phyloP scores from a whole-genome alignment of 2,888 invertebrate species.

The Clusia tigrina region DNA sequence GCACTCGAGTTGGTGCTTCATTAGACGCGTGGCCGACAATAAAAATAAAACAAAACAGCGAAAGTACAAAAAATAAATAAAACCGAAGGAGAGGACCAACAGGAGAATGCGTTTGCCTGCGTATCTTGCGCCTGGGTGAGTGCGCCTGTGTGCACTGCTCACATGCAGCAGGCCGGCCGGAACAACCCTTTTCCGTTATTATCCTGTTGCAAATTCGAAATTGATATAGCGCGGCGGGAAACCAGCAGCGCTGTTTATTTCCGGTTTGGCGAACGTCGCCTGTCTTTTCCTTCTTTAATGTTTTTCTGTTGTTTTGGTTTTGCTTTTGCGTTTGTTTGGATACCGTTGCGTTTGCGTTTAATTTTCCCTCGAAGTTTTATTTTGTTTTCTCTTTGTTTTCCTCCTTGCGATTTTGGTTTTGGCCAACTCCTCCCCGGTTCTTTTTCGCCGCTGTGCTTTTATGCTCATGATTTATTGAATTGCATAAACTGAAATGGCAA shows the following conservation, averaged over 20 bases:
- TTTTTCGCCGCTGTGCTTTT: conserved; percentile 32
- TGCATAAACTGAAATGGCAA: conserved; percentile 61
- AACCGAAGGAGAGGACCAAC: conserved; percentile 18
- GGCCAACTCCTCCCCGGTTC: conserved; percentile 11
- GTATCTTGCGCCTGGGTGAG: not conserved
- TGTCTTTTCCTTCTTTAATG: conserved; percentile 17
- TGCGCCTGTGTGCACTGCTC: not conserved
- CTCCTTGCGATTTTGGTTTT: conserved; percentile 7
- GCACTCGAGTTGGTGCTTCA: conserved; percentile 45
- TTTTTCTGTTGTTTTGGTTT: conserved; percentile 39
- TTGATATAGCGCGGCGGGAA: conserved; percentile 57
- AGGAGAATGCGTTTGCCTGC: not conserved
- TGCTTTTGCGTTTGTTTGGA: conserved; percentile 40
- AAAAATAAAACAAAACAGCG: not conserved
- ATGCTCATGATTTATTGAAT: conserved; percentile 60
- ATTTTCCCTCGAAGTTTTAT: conserved; percentile 27
- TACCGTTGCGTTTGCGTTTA: conserved; percentile 39
- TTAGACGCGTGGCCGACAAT: conserved; percentile 52
- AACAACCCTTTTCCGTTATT: conserved; percentile 22
- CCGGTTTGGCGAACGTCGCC: conserved; percentile 6
- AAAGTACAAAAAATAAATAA: not conserved
- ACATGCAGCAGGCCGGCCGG: not conserved
- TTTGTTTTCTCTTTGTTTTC: conserved; percentile 30
- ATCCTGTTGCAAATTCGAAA: conserved; percentile 54
- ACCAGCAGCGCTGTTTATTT: conserved; percentile 49